phyloP scores from a whole-genome alignment of 2,797 vertebrate genomes.

The Margarornis squamiger region DNA sequence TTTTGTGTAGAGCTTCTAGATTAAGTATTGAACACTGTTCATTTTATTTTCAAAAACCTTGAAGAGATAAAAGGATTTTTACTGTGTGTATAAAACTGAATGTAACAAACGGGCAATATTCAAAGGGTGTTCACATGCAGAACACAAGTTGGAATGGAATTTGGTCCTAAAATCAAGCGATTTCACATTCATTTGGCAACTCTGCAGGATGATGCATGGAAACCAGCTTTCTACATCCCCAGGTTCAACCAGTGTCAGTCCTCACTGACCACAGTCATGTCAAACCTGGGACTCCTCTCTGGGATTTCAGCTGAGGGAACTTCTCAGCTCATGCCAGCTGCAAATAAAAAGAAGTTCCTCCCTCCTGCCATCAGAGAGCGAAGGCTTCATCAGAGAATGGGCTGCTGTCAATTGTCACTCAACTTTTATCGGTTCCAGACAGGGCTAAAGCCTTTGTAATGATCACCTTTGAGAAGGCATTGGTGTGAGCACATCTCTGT shows the following conservation, averaged over 20 bases:
- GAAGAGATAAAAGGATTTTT: constrained; percentile 29
- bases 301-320: not conserved
- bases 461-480: not conserved
- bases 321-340: not conserved
- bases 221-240: not conserved
- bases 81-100: not conserved
- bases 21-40: not conserved
- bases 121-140: not conserved
- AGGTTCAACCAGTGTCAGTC: not conserved
- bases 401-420: not conserved
- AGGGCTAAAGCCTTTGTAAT: not conserved
- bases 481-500: not conserved
- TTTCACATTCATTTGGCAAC: not conserved
- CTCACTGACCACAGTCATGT: not conserved
- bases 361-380: not conserved
- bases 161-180: not conserved
- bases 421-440: not conserved
- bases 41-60: not conserved
- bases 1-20: not conserved
- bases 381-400: not conserved
- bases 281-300: not conserved
- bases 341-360: not conserved
- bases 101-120: not conserved
- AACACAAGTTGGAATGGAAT: not conserved
- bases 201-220: not conserved